Evolutionary conservation across 2,888 invertebrate species (phyloP), one percentile per base, ranked within the genome.

Genomic region (Branchipolynoe longqiensis): DNA sequence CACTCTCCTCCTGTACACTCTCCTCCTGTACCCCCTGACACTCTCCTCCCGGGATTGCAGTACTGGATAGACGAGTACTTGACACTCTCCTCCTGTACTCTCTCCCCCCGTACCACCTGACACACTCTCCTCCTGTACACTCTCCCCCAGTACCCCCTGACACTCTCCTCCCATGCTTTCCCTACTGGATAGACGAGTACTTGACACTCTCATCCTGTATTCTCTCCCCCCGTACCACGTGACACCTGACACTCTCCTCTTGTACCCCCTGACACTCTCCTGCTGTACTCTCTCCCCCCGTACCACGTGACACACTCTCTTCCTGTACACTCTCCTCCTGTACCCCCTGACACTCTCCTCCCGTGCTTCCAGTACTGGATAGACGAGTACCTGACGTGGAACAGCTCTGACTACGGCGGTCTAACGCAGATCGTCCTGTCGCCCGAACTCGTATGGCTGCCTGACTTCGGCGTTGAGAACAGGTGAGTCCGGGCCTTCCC

Each of bases 381-480:
- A 64, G 97, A 97, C 93, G 96, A 96, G 90, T 97, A 97, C 92
- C 94, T 97, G 83, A 95, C 96, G 88, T 97, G 97, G 97, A 97
- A 97, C 93, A 94, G 95, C 6, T 96, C 96, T 4, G 96, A 97
- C 85, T 97, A 96, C 91, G 97, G 96, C 54, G 87, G 86, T 28
- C 96, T 97, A 88, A 95, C 95, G 89, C 96, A 96, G 78, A 96
- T 97, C 85, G 95, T 97, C 92, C 95, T 97, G 91, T 97, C 97
- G 0, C 96, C 95, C 93, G 95, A 96, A 90, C 95, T 96, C 88
- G 96, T 97, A 64, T 97, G 97, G 97, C 95, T 96, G 90, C 97
- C 97, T 0, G 97, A 97, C 93, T 88, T 88, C 58, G 88, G 88
- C 56, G 83, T 88, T 4, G 88, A 88, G 81, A 88, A 88, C 84